Evolutionary conservation across 2,888 invertebrate species (phyloP).

Genomic region (Disparrhopalites patrizii): DNA sequence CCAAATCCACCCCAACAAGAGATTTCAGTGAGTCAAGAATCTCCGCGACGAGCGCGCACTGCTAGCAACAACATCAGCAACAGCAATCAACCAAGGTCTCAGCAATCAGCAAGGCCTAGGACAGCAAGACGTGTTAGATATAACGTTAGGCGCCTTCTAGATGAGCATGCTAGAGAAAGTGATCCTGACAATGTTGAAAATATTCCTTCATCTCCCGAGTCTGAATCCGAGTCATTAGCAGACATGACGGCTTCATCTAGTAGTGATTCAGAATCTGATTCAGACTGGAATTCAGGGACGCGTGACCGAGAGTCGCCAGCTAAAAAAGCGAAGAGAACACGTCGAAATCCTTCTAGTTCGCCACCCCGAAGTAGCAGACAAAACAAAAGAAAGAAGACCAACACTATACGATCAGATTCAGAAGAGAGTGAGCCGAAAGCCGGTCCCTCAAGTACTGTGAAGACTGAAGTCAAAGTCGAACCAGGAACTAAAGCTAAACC

Average conservation of each 20-base stretch:
- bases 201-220: conserved; percentile 21
- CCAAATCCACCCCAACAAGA: conserved; percentile 48
- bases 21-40: conserved; percentile 43
- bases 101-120: background rate
- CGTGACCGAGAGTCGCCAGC: background rate
- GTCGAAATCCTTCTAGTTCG: conserved; percentile 20
- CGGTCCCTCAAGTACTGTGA: conserved; percentile 41
- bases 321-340: conserved; percentile 16
- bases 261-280: conserved; percentile 41
- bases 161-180: conserved; percentile 34
- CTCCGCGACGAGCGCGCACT: conserved; percentile 27
- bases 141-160: conserved; percentile 38
- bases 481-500: conserved; percentile 9
- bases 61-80: background rate
- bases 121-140: conserved; percentile 29
- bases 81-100: background rate
- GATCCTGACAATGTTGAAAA: conserved; percentile 36
- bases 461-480: conserved; percentile 32
- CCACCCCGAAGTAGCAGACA: conserved; percentile 30
- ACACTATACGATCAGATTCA: conserved; percentile 27
- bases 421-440: conserved; percentile 41
- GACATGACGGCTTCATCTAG: conserved; percentile 27
- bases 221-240: conserved; percentile 39
- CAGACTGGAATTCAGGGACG: conserved; percentile 40
- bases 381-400: conserved; percentile 29